Conservation (phyloP, 1,140 invertebrate species). For the Drosophila arizonae region DNA sequence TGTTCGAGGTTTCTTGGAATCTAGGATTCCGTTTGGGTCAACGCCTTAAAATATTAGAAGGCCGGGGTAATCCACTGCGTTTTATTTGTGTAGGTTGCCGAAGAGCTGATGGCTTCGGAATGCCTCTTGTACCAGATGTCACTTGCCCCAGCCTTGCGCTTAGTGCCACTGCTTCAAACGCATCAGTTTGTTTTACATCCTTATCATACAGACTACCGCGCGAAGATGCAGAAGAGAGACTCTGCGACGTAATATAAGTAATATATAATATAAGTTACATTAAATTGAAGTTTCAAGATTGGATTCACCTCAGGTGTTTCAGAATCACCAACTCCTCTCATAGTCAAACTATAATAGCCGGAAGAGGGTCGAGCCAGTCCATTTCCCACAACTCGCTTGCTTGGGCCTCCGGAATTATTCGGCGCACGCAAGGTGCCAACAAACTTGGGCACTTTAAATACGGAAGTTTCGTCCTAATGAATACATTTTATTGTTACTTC, state of each 20-base stretch:
- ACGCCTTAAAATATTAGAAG: constrained; percentile 67
- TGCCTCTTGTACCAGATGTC: constrained; percentile 67
- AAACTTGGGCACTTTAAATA: constrained; percentile 73
- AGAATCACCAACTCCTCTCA: constrained; percentile 51
- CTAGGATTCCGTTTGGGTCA: constrained; percentile 31
- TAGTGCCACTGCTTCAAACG: constrained; percentile 49
- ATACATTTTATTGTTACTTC: background rate
- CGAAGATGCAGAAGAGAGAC: constrained; percentile 77
- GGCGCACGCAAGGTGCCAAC: constrained; percentile 67
- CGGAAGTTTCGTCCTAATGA: constrained; percentile 47
- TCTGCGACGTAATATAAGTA: constrained; percentile 40
- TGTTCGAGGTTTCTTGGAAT: no score
- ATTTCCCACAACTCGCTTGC: constrained; percentile 52
- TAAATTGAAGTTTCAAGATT: background rate
- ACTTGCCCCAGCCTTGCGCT: constrained; percentile 55
- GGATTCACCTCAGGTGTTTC: constrained; percentile 59
- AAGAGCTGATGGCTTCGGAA: constrained; percentile 78
- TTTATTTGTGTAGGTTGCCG: constrained; percentile 71
- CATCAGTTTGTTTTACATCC: constrained; percentile 41
- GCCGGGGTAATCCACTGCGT: constrained; percentile 76
- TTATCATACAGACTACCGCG: constrained; percentile 72
- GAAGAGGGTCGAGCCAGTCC: constrained; percentile 76
- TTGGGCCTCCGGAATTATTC: constrained; percentile 8
- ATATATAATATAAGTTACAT: background rate
- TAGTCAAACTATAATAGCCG: constrained; percentile 73